Percentiles rank a stretch among this genome's conserved stretches.
phyloP scores from a whole-genome alignment of 2,888 invertebrate species.

The Rotaria sp. region DNA sequence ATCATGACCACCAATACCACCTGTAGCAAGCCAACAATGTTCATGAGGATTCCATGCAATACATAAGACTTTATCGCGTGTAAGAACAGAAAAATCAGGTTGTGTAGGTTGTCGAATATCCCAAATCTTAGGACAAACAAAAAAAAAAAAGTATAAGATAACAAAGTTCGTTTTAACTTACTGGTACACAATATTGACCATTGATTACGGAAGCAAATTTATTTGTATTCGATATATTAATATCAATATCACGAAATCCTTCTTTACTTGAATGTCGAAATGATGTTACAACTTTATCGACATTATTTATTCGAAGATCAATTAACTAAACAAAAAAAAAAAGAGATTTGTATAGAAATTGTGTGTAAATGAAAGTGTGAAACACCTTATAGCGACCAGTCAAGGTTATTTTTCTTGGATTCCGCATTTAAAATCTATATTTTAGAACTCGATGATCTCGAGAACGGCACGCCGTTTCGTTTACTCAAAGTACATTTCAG shows the following conservation, averaged over 20 bases:
- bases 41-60: constrained; percentile 4
- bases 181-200: constrained; percentile 1
- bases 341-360: background rate
- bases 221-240: background rate
- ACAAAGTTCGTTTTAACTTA: background rate
- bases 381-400: too few species aligned
- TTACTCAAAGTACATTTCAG: too few species aligned
- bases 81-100: background rate
- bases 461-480: too few species aligned
- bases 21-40: background rate
- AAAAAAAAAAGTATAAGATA: background rate
- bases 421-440: too few species aligned
- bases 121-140: background rate
- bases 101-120: background rate
- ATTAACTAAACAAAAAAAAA: background rate
- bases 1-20: background rate
- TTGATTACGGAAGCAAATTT: background rate
- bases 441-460: too few species aligned
- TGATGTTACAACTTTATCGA: background rate
- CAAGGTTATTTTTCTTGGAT: too few species aligned
- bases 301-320: background rate
- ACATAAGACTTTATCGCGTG: background rate
- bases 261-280: background rate
- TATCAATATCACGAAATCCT: background rate
- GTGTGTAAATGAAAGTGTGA: too few species aligned